Evolutionary conservation across 2,888 invertebrate genomes (phyloP), one percentile per base, ranked within the genome.

Genomic region (Eilema sororculum): DNA sequence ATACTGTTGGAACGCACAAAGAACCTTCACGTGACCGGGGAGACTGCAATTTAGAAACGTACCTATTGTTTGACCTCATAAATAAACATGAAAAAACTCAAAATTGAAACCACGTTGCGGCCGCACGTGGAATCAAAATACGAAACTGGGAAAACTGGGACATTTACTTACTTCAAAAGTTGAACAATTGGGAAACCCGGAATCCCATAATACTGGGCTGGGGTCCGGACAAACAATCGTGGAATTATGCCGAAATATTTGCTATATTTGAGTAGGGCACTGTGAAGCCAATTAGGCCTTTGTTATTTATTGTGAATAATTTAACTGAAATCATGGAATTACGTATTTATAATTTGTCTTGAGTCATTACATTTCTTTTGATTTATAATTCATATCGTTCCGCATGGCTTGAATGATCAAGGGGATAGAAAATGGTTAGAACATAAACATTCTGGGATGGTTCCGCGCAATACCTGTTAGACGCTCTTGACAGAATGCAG

Each of bases 221-320:
- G 77, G 74, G 8, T 60, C 52, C 57, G 20, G 61, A 58, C 62
- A 71, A 80, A 80, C n/a, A 59, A 59, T 41, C 67, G 16, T 57
- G 66, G n/a, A 65, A 68, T 66, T 65, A 20, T 28, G 33, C 33
- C 37, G 9, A 52, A 20, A 46, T 67, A 56, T 67, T 25, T 59
- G 64, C 24, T 12, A 25, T 52, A 52, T 52, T 52, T n/a, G 4
- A 52, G 20, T n/a, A 10, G 28, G 24, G 56, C 58, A 65, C 63
- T 78, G 79, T 71, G 65, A 69, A 68, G 64, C 69, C 64, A 75
- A 78, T 78, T 61, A n/a, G 16, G 22, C 13, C 10, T 74, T 67
- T 41, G 37, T 63, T 41, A 16, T 41, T 63, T 52, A 52, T n/a
- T 52, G 20, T 52, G 52, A 52, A 52, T 52, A 52, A 52, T 52